A percentile compares a stretch with the other conserved stretches of the same genome.
Evolutionary conservation across 1,140 invertebrate species (phyloP).

Genomic region (Caenorhabditis inopinata): DNA sequence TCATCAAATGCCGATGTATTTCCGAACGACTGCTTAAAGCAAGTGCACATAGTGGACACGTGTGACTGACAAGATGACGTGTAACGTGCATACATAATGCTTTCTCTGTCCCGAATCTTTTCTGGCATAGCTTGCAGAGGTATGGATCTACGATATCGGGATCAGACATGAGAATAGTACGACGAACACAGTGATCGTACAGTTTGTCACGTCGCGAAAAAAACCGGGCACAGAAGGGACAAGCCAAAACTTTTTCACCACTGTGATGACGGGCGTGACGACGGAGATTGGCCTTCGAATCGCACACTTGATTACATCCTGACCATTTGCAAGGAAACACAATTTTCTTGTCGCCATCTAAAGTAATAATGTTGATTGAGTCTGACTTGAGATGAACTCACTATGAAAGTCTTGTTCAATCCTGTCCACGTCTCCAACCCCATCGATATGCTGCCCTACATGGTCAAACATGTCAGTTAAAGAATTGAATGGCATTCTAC

Average conservation of each 20-base stretch:
- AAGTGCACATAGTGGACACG: constrained; percentile 49
- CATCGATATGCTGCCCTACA: constrained; percentile 41
- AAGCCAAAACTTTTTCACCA: constrained; percentile 45
- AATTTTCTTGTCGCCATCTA: neutral
- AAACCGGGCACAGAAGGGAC: constrained; percentile 54
- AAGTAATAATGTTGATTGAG: neutral
- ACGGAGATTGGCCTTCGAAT: constrained; percentile 21
- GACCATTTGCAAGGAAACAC: constrained; percentile 29
- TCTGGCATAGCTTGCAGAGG: constrained; percentile 53
- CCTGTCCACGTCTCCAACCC: neutral
- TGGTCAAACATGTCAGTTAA: constrained; percentile 51
- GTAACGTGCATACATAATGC: constrained; percentile 49
- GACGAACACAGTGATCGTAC: constrained; percentile 48
- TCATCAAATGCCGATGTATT: constrained; percentile 45
- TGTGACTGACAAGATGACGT: constrained; percentile 47
- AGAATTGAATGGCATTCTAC: constrained; percentile 39
- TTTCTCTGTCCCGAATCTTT: constrained; percentile 41
- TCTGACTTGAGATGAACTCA: constrained; percentile 32
- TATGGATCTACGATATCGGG: constrained; percentile 23
- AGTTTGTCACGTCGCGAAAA: constrained; percentile 41
- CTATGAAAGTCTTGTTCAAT: constrained; percentile 38
- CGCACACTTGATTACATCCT: neutral
- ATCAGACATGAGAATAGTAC: neutral
- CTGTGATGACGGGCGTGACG: constrained; percentile 37
- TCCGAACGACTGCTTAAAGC: constrained; percentile 42